phyloP scores from a whole-genome alignment of 2,797 vertebrate genomes.

The Odontamblyopus rebecca region DNA sequence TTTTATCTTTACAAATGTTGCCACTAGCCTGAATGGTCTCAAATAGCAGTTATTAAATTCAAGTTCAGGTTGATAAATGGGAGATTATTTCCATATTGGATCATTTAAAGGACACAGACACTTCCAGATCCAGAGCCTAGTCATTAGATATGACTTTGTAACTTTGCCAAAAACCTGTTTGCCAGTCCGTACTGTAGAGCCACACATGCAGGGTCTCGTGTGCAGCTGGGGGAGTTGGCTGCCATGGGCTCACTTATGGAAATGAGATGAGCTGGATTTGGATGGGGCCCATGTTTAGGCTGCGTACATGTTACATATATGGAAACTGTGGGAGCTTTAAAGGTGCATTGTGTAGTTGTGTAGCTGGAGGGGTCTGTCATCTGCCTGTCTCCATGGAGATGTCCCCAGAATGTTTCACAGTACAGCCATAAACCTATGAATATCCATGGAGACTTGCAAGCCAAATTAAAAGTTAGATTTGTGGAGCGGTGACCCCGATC shows the following conservation, averaged over 20 bases:
- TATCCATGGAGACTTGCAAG: too few species aligned
- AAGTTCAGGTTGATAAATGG: too few species aligned
- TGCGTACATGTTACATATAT: slow-evolving; percentile 1
- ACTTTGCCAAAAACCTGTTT: too few species aligned
- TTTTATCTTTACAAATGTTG: slow-evolving; percentile 1
- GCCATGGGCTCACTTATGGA: background rate
- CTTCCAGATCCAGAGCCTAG: background rate
- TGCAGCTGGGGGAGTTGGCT: background rate
- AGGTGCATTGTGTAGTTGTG: background rate
- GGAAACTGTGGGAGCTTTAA: background rate
- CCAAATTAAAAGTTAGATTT: too few species aligned
- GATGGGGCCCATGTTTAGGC: slow-evolving; percentile 1
- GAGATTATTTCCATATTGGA: background rate
- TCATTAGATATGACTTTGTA: background rate
- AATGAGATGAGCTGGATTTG: slow-evolving; percentile 4
- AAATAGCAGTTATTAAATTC: background rate
- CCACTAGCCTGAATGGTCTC: background rate
- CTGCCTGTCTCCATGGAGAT: too few species aligned
- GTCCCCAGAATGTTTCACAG: too few species aligned
- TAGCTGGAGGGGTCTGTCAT: too few species aligned
- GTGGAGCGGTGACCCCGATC: too few species aligned
- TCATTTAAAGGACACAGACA: background rate
- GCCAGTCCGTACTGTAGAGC: background rate
- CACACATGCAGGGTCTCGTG: background rate
- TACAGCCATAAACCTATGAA: too few species aligned